These are phyloP conservation scores for Drosophila formosana DNA, from an alignment of 2,888 invertebrate genomes.

Conservation along the genomic window DNA sequence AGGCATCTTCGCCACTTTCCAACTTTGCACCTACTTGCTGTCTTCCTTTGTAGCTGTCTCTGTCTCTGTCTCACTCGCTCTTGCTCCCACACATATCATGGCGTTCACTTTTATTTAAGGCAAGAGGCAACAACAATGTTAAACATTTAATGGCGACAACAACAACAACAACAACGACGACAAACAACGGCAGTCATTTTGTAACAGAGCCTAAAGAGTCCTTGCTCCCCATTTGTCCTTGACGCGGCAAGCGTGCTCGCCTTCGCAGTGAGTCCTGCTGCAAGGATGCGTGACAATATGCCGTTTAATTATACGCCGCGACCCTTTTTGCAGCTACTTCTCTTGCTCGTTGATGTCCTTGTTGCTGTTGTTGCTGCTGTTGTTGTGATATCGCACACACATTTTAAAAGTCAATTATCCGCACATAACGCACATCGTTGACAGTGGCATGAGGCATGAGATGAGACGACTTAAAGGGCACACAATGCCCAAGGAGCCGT, in stretches of 20 bases:
- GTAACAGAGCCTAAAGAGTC: conserved; percentile 29
- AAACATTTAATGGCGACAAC: conserved; percentile 55
- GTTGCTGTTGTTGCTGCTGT: conserved; percentile 48
- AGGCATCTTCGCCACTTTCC: conserved; percentile 6
- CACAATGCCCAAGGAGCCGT: conserved; percentile 29
- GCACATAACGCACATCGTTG: conserved; percentile 79
- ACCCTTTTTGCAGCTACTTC: conserved; percentile 55
- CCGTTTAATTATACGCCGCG: conserved; percentile 77
- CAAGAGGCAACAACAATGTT: conserved; percentile 35
- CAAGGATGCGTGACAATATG: conserved; percentile 77
- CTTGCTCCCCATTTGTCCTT: conserved; percentile 35
- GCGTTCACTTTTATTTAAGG: conserved; percentile 30
- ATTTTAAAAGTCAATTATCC: conserved; percentile 81
- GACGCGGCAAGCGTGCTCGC: conserved; percentile 6
- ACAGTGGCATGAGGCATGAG: conserved; percentile 24
- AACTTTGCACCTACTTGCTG: conserved; percentile 1
- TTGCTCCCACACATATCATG: conserved; percentile 14
- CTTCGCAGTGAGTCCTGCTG: conserved; percentile 27
- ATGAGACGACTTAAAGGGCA: background rate
- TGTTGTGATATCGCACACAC: conserved; percentile 77
- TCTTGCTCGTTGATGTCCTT: conserved; percentile 3
- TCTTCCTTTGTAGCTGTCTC: background rate
- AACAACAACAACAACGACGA: conserved; percentile 38
- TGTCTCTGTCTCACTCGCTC: background rate
- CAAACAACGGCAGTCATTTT: conserved; percentile 30